Evolutionary conservation across 2,888 invertebrate species (phyloP).

Genomic region (Leptura quadrifasciata): DNA sequence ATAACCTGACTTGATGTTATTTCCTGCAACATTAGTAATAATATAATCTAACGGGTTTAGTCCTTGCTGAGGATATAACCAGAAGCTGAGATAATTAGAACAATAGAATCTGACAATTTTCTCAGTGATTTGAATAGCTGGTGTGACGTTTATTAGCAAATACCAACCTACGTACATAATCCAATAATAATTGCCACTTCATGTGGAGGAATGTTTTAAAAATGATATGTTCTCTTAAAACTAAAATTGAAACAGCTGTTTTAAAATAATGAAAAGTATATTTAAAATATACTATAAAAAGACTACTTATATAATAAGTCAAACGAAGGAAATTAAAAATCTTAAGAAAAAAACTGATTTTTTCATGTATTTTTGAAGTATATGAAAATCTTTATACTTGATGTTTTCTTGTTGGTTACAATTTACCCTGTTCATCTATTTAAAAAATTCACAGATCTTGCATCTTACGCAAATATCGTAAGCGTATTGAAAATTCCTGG

Average conservation of each 20-base stretch:
- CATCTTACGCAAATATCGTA: too few relatives aligned
- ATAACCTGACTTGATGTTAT: neutral
- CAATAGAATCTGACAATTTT: conserved; percentile 30
- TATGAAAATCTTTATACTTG: too few relatives aligned
- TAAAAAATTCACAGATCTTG: too few relatives aligned
- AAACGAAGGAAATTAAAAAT: too few relatives aligned
- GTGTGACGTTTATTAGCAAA: conserved; percentile 19
- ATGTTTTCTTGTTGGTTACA: too few relatives aligned
- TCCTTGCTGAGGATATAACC: neutral
- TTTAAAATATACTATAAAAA: too few relatives aligned
- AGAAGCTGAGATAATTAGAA: conserved; percentile 24
- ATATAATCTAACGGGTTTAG: conserved; percentile 17
- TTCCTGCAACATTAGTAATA: conserved; percentile 9
- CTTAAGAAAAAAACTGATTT: too few relatives aligned
- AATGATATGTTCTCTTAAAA: neutral
- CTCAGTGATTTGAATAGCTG: neutral
- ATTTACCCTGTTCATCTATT: too few relatives aligned
- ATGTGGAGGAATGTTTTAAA: neutral
- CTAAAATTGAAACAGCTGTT: neutral
- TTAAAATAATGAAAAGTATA: too few relatives aligned
- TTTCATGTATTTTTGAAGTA: too few relatives aligned
- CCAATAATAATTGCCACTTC: neutral
- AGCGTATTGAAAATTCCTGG: too few relatives aligned
- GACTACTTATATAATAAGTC: too few relatives aligned
- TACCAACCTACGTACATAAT: neutral